Conservation (phyloP, 2,113 vertebrate genomes). For the Pipra filicauda region DNA sequence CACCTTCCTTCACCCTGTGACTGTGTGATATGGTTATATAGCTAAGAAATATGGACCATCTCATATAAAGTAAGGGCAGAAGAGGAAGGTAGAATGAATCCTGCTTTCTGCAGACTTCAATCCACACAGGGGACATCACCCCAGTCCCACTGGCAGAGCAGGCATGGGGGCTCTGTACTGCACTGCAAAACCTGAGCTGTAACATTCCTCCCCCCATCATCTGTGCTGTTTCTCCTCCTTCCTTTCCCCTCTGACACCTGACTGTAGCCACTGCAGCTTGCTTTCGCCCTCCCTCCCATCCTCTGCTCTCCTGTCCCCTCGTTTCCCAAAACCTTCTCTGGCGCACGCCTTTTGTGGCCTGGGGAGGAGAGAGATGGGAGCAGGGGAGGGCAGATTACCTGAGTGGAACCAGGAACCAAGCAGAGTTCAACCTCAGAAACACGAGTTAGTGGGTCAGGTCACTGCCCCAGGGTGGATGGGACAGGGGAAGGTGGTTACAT, state of each 20-base stretch:
- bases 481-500: neutral
- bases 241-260: neutral
- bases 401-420: neutral
- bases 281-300: neutral
- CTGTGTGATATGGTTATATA: neutral
- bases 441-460: neutral
- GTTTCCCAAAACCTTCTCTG: neutral
- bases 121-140: rapidly evolving
- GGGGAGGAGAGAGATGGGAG: neutral
- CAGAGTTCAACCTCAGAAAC: neutral
- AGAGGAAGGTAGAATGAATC: neutral
- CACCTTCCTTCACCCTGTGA: neutral
- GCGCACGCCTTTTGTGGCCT: neutral
- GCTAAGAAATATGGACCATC: neutral
- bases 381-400: neutral
- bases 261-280: neutral
- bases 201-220: neutral
- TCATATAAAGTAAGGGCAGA: neutral
- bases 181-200: neutral
- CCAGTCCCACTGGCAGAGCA: neutral
- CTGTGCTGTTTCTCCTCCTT: neutral
- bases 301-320: neutral
- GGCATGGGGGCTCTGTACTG: rapidly evolving
- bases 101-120: neutral
- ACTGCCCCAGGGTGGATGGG: neutral